Conservation (phyloP, 2,888 invertebrate species). For the Cryptosula pallasiana region DNA sequence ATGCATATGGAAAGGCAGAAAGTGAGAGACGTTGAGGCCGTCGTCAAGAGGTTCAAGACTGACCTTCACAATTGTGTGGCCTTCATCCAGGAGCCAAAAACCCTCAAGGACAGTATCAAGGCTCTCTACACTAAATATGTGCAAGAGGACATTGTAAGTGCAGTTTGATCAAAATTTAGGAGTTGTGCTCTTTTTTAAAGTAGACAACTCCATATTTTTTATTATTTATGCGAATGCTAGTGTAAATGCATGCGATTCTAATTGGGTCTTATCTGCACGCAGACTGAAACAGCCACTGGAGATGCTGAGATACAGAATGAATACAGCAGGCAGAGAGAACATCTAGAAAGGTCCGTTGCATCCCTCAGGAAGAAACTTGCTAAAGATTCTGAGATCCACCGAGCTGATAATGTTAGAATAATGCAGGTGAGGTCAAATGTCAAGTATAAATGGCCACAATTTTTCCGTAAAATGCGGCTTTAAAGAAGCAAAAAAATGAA, state of each 20-base stretch:
- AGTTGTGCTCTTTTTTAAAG: too few species aligned
- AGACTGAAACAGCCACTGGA: constrained; percentile 51
- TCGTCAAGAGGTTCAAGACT: constrained; percentile 68
- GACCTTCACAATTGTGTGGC: constrained; percentile 76
- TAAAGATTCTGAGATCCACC: constrained; percentile 55
- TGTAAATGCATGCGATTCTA: too few species aligned
- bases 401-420: constrained; percentile 62
- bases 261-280: too few species aligned
- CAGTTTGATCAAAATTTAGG: too few species aligned
- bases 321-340: constrained; percentile 67
- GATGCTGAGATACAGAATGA: constrained; percentile 56
- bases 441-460: too few species aligned
- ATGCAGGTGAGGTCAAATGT: constrained; percentile 63
- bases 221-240: too few species aligned
- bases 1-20: constrained; percentile 61
- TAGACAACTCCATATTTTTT: too few species aligned
- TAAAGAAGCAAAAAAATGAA: too few species aligned
- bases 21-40: constrained; percentile 54
- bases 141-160: constrained; percentile 54
- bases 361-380: constrained; percentile 57
- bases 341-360: constrained; percentile 67
- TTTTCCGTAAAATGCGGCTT: too few species aligned
- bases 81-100: constrained; percentile 69
- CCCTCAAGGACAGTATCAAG: constrained; percentile 59
- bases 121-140: constrained; percentile 55